Evolutionary conservation across 2,888 invertebrate species (phyloP).

Genomic region (Parnassius smintheus): DNA sequence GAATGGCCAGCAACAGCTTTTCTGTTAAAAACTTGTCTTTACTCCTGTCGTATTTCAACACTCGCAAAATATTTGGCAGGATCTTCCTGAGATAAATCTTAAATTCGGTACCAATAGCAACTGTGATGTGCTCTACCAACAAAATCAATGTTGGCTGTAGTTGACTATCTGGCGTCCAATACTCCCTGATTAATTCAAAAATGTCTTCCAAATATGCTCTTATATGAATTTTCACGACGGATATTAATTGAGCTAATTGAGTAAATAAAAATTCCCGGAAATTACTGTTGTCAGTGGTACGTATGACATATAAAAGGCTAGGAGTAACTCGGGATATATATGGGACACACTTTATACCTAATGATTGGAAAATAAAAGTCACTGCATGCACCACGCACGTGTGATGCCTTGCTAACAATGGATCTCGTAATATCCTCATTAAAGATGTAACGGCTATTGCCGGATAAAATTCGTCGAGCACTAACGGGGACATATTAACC

Average conservation of each 20-base stretch:
- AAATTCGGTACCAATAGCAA: slow-evolving; percentile 97
- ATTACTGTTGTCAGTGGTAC: slow-evolving; percentile 88
- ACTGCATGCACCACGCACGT: slow-evolving; percentile 97
- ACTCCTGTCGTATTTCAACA: slow-evolving; percentile 93
- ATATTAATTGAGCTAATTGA: slow-evolving; percentile 95
- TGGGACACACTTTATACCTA: slow-evolving; percentile 96
- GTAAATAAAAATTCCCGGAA: slow-evolving; percentile 96
- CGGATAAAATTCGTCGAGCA: slow-evolving; percentile 98
- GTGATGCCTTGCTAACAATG: slow-evolving; percentile 93
- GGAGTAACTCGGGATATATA: slow-evolving; percentile 95
- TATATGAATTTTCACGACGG: slow-evolving; percentile 98
- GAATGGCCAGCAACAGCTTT: slow-evolving; percentile 91
- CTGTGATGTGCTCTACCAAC: slow-evolving; percentile 95
- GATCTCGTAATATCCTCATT: slow-evolving; percentile 96
- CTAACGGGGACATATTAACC: slow-evolving; percentile 93
- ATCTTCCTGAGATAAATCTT: slow-evolving; percentile 95
- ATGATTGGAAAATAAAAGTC: slow-evolving; percentile 96
- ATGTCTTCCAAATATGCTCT: slow-evolving; percentile 97
- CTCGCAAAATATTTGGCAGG: slow-evolving; percentile 95
- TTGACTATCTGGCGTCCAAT: slow-evolving; percentile 93
- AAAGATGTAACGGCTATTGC: slow-evolving; percentile 97
- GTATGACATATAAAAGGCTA: slow-evolving; percentile 92
- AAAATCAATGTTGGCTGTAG: slow-evolving; percentile 94
- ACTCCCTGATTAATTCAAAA: slow-evolving; percentile 94
- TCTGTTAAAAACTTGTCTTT: slow-evolving; percentile 91